A percentile compares a stretch with the other conserved stretches of the same genome.
phyloP scores from a whole-genome alignment of 2,113 vertebrate species.

The Podarcis cretensis region DNA sequence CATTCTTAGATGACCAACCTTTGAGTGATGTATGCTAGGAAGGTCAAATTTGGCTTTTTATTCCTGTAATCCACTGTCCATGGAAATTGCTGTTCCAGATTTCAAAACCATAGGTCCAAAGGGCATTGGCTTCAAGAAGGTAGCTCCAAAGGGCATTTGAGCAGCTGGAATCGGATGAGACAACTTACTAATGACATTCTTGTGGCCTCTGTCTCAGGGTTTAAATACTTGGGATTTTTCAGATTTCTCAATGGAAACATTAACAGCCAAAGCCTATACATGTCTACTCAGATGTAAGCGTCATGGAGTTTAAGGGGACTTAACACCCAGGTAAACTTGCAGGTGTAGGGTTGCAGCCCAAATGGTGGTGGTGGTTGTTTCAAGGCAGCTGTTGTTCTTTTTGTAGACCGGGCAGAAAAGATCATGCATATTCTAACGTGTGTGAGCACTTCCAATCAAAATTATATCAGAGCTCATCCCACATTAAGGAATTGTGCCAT shows the following conservation, averaged over 20 bases:
- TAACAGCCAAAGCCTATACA: neutral
- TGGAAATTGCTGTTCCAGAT: constrained; percentile 43
- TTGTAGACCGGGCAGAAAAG: neutral
- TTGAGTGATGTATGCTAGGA: constrained; percentile 56
- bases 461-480: neutral
- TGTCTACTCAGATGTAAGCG: too few relatives aligned
- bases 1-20: constrained; percentile 60
- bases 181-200: constrained; percentile 60
- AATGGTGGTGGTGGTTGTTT: too few relatives aligned
- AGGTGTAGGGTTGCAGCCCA: too few relatives aligned
- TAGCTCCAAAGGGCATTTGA: constrained; percentile 63
- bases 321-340: too few relatives aligned
- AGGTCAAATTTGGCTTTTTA: constrained; percentile 64
- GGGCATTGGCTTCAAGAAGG: constrained; percentile 64
- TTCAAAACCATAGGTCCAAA: constrained; percentile 57
- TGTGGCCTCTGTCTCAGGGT: constrained; percentile 59
- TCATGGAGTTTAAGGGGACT: too few relatives aligned
- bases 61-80: constrained; percentile 53
- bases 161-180: constrained; percentile 62
- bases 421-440: neutral
- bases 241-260: neutral
- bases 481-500: neutral
- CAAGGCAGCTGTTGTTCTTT: neutral
- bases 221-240: constrained; percentile 44
- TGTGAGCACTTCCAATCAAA: neutral